phyloP scores from a whole-genome alignment of 2,797 vertebrate species.

The Pseudocheirus occidentalis region DNA sequence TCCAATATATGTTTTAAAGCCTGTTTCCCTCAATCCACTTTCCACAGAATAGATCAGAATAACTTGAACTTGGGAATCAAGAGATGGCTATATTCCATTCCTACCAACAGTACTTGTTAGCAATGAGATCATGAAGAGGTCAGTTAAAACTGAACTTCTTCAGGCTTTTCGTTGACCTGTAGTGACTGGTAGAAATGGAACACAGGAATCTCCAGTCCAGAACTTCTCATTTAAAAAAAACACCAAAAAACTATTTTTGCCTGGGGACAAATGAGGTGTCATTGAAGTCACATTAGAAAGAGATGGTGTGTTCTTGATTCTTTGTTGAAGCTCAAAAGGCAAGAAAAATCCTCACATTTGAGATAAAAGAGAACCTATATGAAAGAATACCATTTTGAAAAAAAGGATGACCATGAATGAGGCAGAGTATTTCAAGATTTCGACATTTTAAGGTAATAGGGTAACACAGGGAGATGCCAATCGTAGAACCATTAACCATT shows the following conservation, averaged over 20 bases:
- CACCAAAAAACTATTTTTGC: conserved; percentile 12
- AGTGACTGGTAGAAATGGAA: not conserved
- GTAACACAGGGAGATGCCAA: not conserved
- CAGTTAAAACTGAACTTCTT: not conserved
- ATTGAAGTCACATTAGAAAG: not conserved
- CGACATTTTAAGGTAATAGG: not conserved
- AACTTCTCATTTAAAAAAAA: not conserved
- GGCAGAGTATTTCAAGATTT: not conserved
- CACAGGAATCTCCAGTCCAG: not conserved
- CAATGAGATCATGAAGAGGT: not conserved
- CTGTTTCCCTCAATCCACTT: not conserved
- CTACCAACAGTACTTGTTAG: not conserved
- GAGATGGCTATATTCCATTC: too few species aligned
- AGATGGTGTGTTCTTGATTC: not conserved
- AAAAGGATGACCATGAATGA: not conserved
- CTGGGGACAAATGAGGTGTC: not conserved
- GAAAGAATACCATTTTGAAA: not conserved
- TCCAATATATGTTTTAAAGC: not conserved
- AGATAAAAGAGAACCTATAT: not conserved
- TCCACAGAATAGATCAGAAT: not conserved
- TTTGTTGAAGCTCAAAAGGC: not conserved
- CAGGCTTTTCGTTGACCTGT: not conserved
- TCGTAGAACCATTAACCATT: not conserved
- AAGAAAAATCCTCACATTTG: not conserved
- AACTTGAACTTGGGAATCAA: not conserved